Base-by-base conservation (phyloP, 2,797 vertebrate genomes). In the Pantherophis alleghaniensis region DNA sequence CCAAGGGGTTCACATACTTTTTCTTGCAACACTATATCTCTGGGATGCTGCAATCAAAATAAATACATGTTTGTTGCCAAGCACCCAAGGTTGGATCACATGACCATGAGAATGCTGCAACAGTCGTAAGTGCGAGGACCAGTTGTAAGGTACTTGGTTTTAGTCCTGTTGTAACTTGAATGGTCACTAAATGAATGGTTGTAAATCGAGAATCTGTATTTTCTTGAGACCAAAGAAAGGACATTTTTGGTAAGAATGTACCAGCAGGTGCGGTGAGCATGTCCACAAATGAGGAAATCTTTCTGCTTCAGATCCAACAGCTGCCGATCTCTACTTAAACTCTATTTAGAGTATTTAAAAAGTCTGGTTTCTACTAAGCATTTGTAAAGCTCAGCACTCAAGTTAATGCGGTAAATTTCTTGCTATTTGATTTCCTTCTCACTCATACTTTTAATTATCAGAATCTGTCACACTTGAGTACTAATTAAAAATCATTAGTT, bases 401-500 rank as follows among this genome's bases (percentile, higher is more conserved):
- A 91, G 91, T 9, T 93, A 93, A n/a, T 88, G 69, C 37, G 93
- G n/a, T 86, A 59, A 47, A 94, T 95, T 93, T 0, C 61, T 95
- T 96, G 92, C 66, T 91, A 5, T 95, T 94, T 94, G 57, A 94
- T n/a, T 92, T 86, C 12, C n/a, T 96, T 95, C 89, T 95, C 90
- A 32, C 42, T 91, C 59, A 86, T 91, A 92, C 74, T 92, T 92
- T 91, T 89, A 92, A 92, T 92, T 91, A 91, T 92, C 89, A 91
- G 89, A 86, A 91, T 91, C 86, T 92, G 89, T 91, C 89, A 92
- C 86, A 86, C 87, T 92, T 90, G 69, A 56, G 87, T 92, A 92
- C 90, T 92, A 94, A 94, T 94, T 92, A 91, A 92, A 93, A 93
- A 93, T 91, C 86, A 91, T 91, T 86, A 91, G 95, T 95, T 92